phyloP scores from a whole-genome alignment of 2,113 vertebrate genomes.

The Aegithalos caudatus region DNA sequence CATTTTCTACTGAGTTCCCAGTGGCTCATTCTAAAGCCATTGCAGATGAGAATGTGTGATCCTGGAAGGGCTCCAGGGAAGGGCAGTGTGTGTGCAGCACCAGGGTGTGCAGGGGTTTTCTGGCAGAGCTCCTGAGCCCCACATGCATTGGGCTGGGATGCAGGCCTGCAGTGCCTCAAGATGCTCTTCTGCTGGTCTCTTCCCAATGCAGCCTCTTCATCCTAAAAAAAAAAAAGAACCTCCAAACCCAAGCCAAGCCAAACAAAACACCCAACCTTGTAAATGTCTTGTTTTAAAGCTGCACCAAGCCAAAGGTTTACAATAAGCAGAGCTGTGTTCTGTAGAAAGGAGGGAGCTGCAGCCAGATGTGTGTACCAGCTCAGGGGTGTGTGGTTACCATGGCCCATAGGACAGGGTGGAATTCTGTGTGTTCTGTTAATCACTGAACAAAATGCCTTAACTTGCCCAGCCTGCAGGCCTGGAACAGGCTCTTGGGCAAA shows the following conservation, averaged over 20 bases:
- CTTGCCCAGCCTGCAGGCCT: background rate
- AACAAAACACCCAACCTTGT: background rate
- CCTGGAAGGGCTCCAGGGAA: background rate
- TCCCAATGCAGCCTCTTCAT: background rate
- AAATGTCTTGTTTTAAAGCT: background rate
- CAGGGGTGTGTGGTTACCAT: background rate
- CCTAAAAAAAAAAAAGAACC: background rate
- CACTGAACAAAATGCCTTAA: background rate
- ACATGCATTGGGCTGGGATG: background rate
- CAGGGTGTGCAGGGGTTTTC: background rate
- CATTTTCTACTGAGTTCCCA: background rate
- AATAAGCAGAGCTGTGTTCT: background rate
- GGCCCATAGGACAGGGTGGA: background rate
- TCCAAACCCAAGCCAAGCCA: background rate
- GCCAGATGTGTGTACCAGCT: background rate
- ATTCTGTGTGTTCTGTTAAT: background rate
- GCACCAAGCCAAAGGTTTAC: background rate
- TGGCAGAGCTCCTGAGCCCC: fast-evolving
- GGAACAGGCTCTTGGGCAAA: background rate
- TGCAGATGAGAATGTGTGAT: background rate
- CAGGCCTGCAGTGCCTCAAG: background rate
- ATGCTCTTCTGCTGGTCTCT: background rate
- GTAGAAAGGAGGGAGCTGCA: background rate
- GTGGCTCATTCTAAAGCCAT: background rate
- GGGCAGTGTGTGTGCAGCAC: background rate